Evolutionary conservation across 2,113 vertebrate species (phyloP).

Genomic region (Telmatochromis sp.): DNA sequence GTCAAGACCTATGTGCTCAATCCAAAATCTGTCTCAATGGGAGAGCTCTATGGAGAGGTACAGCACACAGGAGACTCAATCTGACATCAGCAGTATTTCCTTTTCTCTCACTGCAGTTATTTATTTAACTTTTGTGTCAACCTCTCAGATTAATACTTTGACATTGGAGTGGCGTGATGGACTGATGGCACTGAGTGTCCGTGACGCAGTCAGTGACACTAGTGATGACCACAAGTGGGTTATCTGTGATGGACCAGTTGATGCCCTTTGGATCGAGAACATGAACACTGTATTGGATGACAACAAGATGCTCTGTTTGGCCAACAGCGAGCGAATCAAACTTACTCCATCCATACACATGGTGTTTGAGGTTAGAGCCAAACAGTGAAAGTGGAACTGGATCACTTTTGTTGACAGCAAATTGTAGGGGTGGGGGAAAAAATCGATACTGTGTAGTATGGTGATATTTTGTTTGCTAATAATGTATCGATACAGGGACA

Average conservation of each 20-base stretch:
- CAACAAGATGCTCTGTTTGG: constrained; percentile 88
- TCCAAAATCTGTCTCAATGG: constrained; percentile 87
- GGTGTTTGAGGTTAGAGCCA: constrained; percentile 79
- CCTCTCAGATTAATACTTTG: constrained; percentile 58
- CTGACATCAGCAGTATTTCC: not conserved
- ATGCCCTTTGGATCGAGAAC: constrained; percentile 90
- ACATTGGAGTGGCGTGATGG: constrained; percentile 88
- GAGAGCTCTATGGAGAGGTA: constrained; percentile 83
- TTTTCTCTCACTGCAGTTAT: not conserved
- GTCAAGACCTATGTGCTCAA: constrained; percentile 82
- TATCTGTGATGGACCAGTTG: constrained; percentile 82
- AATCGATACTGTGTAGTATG: accelerated
- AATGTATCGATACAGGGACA: too few relatives aligned
- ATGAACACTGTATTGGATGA: constrained; percentile 90
- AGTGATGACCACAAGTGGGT: constrained; percentile 84
- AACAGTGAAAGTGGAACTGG: not conserved
- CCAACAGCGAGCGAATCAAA: constrained; percentile 86
- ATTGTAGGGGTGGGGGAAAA: too few relatives aligned
- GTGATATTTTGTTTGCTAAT: too few relatives aligned
- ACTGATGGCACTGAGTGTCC: constrained; percentile 82
- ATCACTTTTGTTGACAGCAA: not conserved
- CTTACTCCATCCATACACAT: constrained; percentile 82
- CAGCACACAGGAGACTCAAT: not conserved
- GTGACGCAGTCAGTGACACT: constrained; percentile 73
- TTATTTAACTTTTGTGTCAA: not conserved